phyloP scores from a whole-genome alignment of 2,888 invertebrate species.

The Mantis religiosa region DNA sequence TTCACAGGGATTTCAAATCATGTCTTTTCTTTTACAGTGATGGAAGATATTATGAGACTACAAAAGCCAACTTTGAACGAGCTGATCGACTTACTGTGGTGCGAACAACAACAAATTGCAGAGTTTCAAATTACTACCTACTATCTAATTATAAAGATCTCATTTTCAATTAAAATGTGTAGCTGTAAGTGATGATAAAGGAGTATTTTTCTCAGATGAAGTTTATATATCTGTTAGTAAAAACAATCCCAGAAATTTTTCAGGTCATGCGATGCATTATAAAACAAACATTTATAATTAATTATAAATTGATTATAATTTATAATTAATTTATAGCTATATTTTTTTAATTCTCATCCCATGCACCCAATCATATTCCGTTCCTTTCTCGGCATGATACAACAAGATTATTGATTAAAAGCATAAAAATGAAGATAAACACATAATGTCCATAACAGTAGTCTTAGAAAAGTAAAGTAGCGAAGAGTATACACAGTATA shows the following conservation, averaged over 20 bases:
- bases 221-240: not conserved
- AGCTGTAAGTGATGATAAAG: not conserved
- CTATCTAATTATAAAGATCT: conserved; percentile 91
- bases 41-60: conserved; percentile 98
- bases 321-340: no score
- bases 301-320: no score
- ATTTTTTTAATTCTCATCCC: no score
- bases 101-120: conserved; percentile 91
- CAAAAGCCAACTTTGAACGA: conserved; percentile 98
- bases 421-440: no score
- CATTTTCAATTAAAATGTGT: conserved; percentile 72
- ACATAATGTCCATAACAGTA: no score
- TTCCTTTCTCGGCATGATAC: no score
- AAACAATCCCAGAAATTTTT: not conserved
- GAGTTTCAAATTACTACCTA: conserved; percentile 90
- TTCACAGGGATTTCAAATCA: not conserved
- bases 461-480: no score
- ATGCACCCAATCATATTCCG: no score
- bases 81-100: conserved; percentile 96
- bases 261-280: not conserved
- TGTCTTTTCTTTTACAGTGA: conserved; percentile 62
- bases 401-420: no score
- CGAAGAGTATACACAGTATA: no score
- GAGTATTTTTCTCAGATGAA: not conserved
- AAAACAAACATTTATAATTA: no score